phyloP scores from a whole-genome alignment of 2,113 vertebrate genomes.

The Etheostoma cragini region DNA sequence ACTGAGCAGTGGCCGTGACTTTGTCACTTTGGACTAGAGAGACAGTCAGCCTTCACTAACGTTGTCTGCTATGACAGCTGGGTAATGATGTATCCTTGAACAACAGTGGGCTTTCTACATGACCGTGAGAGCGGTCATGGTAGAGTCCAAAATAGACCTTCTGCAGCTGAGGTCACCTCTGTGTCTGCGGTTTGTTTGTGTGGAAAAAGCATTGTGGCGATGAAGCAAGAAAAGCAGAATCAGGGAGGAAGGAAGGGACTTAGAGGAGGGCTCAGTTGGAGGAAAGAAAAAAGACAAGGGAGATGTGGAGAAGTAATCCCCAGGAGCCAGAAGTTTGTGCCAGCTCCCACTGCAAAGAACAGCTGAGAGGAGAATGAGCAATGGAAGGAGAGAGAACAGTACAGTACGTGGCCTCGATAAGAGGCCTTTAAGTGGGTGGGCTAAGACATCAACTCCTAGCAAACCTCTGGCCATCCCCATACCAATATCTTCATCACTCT shows the following conservation, averaged over 20 bases:
- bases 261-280: conserved; percentile 71
- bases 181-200: conserved; percentile 71
- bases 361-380: conserved; percentile 62
- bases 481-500: conserved; percentile 51
- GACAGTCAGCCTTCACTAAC: background rate
- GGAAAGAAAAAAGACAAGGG: conserved; percentile 68
- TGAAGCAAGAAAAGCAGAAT: conserved; percentile 67
- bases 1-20: background rate
- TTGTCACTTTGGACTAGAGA: background rate
- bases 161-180: conserved; percentile 66
- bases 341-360: conserved; percentile 71
- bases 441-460: conserved; percentile 46
- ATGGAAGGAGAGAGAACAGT: conserved; percentile 20
- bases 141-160: conserved; percentile 39
- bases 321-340: conserved; percentile 62
- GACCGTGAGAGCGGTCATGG: conserved; percentile 27
- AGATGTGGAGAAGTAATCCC: conserved; percentile 72
- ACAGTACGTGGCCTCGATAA: conserved; percentile 58
- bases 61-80: background rate
- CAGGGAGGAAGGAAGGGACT: conserved; percentile 79
- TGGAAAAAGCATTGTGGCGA: conserved; percentile 64
- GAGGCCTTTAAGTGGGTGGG: conserved; percentile 59
- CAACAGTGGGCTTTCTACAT: background rate
- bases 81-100: conserved; percentile 1
- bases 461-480: conserved; percentile 46